Evolutionary conservation across 1,140 invertebrate species (phyloP), one percentile per base, ranked within the genome.

Genomic region (Cydia fagiglandana): DNA sequence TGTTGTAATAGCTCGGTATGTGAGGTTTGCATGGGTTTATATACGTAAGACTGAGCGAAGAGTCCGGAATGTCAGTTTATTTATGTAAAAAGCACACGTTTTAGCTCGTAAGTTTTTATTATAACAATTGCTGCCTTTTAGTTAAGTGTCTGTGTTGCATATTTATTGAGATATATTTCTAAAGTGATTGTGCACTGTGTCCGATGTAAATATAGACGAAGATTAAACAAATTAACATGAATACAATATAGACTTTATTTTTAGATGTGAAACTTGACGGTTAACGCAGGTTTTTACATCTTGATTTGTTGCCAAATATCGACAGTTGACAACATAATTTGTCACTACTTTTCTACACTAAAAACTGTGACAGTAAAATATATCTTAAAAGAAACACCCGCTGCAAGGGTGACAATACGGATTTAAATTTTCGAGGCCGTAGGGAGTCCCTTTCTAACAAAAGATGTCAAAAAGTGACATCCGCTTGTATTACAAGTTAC

Each of bases 91-190:
- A 81, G 77, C 80, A 87, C 78, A 78, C 79, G 77, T 76, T 79
- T 66, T 86, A 84, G 78, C 34, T 45, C 68, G 73, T 88, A 88
- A 83, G 82, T 74, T 83, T 82, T 75, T 85, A 80, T 77, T 78
- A 75, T 83, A 86, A 83, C 79, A 80, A 83, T 78, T 75, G 81
- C 84, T 85, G 84, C 85, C 84, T 87, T 86, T 88, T 84, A 84
- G 78, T 87, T 86, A 85, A 83, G 83, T 79, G 45, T 82, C 70
- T 81, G 77, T 84, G 79, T 88, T 81, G 78, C 77, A 73, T 87
- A 86, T 87, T 86, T 81, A 88, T 87, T 86, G 73, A 74, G 68
- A 80, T 77, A 73, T 53, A 75, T 75, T 66, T 70, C 38, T 61
- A 24, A 61, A 24, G 56, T 61, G 56, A 24, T 61, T 61, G 56